Conservation (phyloP, 2,113 vertebrate genomes). For the Otocyon megalotis region DNA sequence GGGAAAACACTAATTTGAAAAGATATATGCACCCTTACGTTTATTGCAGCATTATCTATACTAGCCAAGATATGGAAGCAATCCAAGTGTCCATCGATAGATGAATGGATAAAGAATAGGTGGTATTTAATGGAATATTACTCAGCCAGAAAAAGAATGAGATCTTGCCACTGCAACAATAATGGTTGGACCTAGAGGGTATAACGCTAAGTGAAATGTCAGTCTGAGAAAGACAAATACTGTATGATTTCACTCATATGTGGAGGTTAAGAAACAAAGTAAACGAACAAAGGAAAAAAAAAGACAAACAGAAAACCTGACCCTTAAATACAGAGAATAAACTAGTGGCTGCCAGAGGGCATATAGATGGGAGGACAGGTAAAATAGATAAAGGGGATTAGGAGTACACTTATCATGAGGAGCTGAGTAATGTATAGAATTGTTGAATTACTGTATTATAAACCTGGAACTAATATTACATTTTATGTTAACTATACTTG, state of each 20-base stretch:
- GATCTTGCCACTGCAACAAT: not conserved
- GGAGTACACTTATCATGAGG: not conserved
- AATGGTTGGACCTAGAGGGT: not conserved
- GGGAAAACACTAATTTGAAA: no score
- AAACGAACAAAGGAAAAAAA: not conserved
- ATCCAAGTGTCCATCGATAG: no score
- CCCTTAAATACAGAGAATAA: not conserved
- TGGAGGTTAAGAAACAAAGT: not conserved
- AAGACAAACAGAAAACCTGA: not conserved
- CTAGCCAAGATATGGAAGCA: no score
- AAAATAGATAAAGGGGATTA: not conserved
- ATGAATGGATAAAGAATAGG: no score
- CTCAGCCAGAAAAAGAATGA: not conserved
- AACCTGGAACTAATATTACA: not conserved
- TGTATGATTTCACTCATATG: not conserved
- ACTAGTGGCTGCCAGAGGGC: not conserved
- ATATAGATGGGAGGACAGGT: not conserved
- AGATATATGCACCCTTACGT: no score
- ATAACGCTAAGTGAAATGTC: not conserved
- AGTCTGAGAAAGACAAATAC: not conserved
- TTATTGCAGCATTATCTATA: no score
- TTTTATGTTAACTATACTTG: no score
- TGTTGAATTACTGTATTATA: not conserved
- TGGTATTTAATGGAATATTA: no score
- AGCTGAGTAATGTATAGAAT: not conserved